Conservation (phyloP, 1,140 invertebrate species). For the Himalopsyche phryganea region DNA sequence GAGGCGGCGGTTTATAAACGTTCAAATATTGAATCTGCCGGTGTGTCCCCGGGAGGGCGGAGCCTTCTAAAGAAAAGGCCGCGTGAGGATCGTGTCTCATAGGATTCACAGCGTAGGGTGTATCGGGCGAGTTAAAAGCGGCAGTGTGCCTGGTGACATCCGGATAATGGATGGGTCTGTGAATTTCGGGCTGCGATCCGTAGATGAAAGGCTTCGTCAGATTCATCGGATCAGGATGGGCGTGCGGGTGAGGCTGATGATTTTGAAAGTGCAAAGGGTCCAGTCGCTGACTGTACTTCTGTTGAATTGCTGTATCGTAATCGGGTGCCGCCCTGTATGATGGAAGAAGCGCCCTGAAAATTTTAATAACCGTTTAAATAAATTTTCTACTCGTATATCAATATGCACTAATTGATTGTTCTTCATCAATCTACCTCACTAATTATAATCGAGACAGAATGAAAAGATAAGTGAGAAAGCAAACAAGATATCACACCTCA, state of each 20-base stretch:
- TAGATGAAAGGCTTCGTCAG: conserved; percentile 50
- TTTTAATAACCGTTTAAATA: neutral
- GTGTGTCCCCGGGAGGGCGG: conserved; percentile 43
- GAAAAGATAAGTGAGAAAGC: too few species aligned
- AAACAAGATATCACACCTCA: too few species aligned
- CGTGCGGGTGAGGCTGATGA: conserved; percentile 42
- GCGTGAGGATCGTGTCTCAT: conserved; percentile 37
- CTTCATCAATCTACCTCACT: neutral
- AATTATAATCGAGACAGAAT: too few species aligned
- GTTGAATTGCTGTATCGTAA: conserved; percentile 89
- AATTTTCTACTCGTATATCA: neutral
- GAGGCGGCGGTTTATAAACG: conserved; percentile 77
- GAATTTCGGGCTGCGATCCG: conserved; percentile 64
- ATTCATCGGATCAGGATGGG: conserved; percentile 38
- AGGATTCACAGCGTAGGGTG: conserved; percentile 34
- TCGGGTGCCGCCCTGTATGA: conserved; percentile 89
- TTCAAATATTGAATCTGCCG: conserved; percentile 60
- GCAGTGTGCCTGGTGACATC: conserved; percentile 61
- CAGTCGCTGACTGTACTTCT: conserved; percentile 62
- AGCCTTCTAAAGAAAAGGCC: conserved; percentile 34
- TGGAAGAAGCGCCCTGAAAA: conserved; percentile 68
- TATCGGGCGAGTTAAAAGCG: conserved; percentile 35
- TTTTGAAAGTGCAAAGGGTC: conserved; percentile 43
- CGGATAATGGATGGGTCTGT: conserved; percentile 55
- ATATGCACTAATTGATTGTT: neutral